Conservation (phyloP, 2,888 invertebrate species). For the Ditylenchus weischeri region DNA sequence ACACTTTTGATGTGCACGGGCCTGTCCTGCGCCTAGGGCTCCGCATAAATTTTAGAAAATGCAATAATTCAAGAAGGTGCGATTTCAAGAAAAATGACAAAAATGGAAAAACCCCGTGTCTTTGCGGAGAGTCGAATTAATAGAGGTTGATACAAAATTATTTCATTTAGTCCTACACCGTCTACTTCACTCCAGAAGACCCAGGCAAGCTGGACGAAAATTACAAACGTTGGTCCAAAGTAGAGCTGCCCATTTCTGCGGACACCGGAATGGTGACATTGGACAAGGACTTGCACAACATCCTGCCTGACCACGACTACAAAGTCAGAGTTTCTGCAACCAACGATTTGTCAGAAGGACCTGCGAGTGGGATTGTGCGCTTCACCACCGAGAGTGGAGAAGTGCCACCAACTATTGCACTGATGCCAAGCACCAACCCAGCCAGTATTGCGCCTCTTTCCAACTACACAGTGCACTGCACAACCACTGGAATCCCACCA, state of each 20-base stretch:
- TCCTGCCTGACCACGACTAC: constrained; percentile 31
- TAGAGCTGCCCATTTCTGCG: constrained; percentile 35
- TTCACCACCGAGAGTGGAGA: constrained; percentile 57
- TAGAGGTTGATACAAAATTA: not conserved
- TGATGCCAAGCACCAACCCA: constrained; percentile 44
- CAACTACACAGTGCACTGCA: constrained; percentile 35
- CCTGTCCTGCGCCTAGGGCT: no score
- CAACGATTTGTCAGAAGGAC: constrained; percentile 57
- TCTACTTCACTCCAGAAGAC: constrained; percentile 51
- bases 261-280: constrained; percentile 43
- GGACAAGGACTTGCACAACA: constrained; percentile 44
- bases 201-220: constrained; percentile 39
- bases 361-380: constrained; percentile 45
- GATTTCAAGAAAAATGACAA: not conserved
- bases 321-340: constrained; percentile 48
- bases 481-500: constrained; percentile 46
- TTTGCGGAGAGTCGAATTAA: not conserved
- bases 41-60: no score
- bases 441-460: constrained; percentile 45
- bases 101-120: constrained; percentile 2
- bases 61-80: no score
- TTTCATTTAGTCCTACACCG: constrained; percentile 41
- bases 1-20: no score
- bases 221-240: constrained; percentile 51
- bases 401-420: constrained; percentile 47